These are phyloP conservation scores for Tubulanus polymorphus DNA, from an alignment of 2,888 invertebrate species.

Conservation along the genomic window DNA sequence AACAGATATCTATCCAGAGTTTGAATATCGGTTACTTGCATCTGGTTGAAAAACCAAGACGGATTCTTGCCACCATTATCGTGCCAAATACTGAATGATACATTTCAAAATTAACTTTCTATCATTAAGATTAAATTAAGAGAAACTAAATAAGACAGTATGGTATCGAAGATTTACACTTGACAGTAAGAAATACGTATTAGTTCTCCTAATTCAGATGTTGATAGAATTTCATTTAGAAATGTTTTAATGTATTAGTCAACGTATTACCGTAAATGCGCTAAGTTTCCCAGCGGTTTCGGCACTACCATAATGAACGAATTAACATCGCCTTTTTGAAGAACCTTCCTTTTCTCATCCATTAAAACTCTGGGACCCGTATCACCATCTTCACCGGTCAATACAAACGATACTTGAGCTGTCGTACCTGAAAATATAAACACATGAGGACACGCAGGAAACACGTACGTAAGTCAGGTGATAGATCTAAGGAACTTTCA, in stretches of 20 bases:
- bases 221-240: no score
- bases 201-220: no score
- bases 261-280: no score
- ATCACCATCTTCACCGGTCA: constrained; percentile 42
- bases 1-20: constrained; percentile 28
- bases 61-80: constrained; percentile 37
- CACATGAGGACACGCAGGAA: background rate
- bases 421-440: constrained; percentile 18
- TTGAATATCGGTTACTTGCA: constrained; percentile 36
- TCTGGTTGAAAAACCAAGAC: constrained; percentile 37
- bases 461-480: constrained; percentile 5
- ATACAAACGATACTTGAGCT: constrained; percentile 32
- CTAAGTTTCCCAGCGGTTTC: constrained; percentile 14
- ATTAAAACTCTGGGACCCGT: constrained; percentile 35
- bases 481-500: constrained; percentile 26
- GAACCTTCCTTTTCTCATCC: constrained; percentile 33
- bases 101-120: no score
- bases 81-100: constrained; percentile 44
- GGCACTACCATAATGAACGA: constrained; percentile 46
- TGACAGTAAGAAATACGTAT: no score
- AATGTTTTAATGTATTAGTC: no score
- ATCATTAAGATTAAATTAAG: no score
- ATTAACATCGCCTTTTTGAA: constrained; percentile 40
- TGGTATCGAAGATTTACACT: no score
- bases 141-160: no score